Percentiles rank a stretch among this genome's conserved stretches.
Conservation (phyloP, 1,140 invertebrate genomes). For the Bemisia tabaci region DNA sequence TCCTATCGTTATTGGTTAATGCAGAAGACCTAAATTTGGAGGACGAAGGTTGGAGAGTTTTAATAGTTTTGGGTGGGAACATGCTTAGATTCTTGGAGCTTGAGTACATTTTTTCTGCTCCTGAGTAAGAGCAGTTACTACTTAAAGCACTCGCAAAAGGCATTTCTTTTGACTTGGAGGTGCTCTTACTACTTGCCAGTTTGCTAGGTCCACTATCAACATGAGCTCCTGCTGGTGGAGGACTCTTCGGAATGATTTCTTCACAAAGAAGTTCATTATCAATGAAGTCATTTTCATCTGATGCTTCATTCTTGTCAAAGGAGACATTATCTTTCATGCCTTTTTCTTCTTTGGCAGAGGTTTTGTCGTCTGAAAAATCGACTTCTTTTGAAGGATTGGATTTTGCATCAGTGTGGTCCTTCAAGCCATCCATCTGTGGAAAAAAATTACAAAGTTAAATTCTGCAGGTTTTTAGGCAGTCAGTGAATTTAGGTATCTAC, state of each 20-base stretch:
- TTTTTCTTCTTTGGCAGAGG: background rate
- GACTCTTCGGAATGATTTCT: slow-evolving; percentile 74
- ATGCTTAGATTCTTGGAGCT: background rate
- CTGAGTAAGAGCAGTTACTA: background rate
- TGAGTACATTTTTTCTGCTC: background rate
- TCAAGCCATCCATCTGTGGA: background rate
- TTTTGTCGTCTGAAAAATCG: background rate
- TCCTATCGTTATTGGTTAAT: background rate
- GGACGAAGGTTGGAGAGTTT: background rate
- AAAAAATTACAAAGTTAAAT: background rate
- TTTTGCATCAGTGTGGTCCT: background rate
- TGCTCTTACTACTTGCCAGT: background rate
- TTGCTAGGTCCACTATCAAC: slow-evolving; percentile 9
- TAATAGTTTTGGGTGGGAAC: background rate
- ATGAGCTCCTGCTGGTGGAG: slow-evolving; percentile 38
- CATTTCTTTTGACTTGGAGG: background rate
- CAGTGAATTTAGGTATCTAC: too few relatives aligned
- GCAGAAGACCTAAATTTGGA: background rate
- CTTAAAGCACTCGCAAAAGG: background rate
- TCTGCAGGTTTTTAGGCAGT: too few relatives aligned
- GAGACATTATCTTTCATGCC: slow-evolving; percentile 1
- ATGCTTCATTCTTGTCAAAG: slow-evolving; percentile 4
- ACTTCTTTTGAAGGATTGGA: background rate
- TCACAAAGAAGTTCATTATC: slow-evolving; percentile 54
- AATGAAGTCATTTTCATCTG: slow-evolving; percentile 23